Evolutionary conservation across 2,888 invertebrate genomes (phyloP).

Genomic region (Synanthedon andrenaeformis): DNA sequence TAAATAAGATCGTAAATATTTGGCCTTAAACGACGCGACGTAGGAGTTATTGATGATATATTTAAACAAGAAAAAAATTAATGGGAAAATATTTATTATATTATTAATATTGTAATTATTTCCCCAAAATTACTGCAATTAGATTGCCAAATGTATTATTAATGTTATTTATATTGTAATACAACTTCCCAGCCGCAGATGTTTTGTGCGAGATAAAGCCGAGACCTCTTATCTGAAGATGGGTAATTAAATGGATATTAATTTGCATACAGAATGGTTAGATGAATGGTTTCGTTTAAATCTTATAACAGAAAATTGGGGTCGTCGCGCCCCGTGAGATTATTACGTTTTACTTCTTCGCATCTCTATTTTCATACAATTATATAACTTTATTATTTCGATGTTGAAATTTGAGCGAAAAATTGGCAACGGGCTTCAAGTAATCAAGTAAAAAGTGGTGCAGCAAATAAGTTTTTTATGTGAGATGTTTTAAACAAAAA

Average conservation of each 20-base stretch:
- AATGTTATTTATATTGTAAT: slow-evolving; percentile 28
- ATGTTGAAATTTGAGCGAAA: not conserved
- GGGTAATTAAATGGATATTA: slow-evolving; percentile 45
- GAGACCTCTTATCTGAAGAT: slow-evolving; percentile 26
- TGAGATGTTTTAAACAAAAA: slow-evolving; percentile 1
- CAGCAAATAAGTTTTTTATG: slow-evolving; percentile 1
- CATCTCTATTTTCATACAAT: not conserved
- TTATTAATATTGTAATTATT: too few species aligned
- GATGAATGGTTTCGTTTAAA: slow-evolving; percentile 29
- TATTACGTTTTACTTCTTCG: slow-evolving; percentile 5
- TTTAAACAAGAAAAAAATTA: too few species aligned
- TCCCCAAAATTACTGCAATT: too few species aligned
- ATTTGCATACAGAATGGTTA: slow-evolving; percentile 43
- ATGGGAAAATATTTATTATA: too few species aligned
- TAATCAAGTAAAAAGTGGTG: not conserved
- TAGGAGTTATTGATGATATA: too few species aligned
- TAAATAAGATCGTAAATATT: too few species aligned
- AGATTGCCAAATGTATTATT: slow-evolving; percentile 23
- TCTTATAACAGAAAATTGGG: slow-evolving; percentile 33
- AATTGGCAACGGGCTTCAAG: not conserved
- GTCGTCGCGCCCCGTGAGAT: slow-evolving; percentile 47
- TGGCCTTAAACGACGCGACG: too few species aligned
- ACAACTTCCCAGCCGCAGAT: slow-evolving; percentile 17
- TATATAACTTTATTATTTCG: not conserved
- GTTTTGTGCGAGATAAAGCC: slow-evolving; percentile 24